Conservation (phyloP, 53 echinoderm and acorn worm species). For the Luidia sarsii region DNA sequence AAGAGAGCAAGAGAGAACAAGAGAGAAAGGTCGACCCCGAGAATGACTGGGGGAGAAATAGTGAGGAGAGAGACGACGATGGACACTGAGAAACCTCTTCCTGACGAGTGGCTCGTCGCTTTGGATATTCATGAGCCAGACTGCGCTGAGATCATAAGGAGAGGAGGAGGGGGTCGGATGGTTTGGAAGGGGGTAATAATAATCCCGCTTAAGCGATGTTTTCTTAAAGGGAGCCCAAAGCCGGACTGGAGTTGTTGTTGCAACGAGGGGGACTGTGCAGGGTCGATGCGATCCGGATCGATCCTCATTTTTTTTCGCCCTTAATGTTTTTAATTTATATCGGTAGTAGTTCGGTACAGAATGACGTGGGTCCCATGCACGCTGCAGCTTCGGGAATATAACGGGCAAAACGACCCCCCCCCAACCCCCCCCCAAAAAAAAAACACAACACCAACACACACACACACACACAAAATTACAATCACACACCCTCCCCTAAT, state of each 20-base stretch:
- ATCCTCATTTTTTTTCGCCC: not conserved
- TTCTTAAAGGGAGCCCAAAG: conserved; percentile 18
- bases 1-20: too few relatives aligned
- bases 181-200: too few relatives aligned
- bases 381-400: not conserved
- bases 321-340: too few relatives aligned
- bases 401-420: not conserved
- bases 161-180: not conserved
- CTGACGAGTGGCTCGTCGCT: not conserved
- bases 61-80: too few relatives aligned
- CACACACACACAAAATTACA: conserved; percentile 3
- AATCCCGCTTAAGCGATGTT: not conserved
- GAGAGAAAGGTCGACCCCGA: too few relatives aligned
- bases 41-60: too few relatives aligned
- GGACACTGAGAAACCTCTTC: too few relatives aligned
- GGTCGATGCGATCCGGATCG: not conserved
- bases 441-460: not conserved
- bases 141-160: not conserved
- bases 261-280: not conserved
- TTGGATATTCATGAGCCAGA: conserved; percentile 25
- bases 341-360: too few relatives aligned
- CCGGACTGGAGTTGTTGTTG: conserved; percentile 4
- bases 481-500: too few relatives aligned
- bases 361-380: too few relatives aligned
- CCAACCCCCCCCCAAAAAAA: not conserved